A percentile compares a stretch with the other conserved stretches of the same genome.
phyloP scores from a whole-genome alignment of 1,140 invertebrate species.

The Lasioglossum albipes region DNA sequence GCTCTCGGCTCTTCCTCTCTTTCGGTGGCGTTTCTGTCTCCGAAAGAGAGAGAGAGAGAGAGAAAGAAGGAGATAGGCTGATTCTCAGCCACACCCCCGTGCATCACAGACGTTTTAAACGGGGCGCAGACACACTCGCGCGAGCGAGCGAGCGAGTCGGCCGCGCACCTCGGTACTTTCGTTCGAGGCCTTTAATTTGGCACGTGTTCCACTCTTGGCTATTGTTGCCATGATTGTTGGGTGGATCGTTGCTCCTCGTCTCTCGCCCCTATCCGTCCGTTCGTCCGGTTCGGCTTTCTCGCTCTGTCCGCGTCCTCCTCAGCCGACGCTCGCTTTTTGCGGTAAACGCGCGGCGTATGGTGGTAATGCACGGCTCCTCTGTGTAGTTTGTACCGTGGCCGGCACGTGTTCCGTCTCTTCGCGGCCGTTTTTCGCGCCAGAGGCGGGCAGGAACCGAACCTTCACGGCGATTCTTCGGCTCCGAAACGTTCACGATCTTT shows the following conservation, averaged over 20 bases:
- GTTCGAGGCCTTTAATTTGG: conserved; percentile 76
- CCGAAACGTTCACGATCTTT: not conserved
- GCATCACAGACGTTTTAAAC: conserved; percentile 60
- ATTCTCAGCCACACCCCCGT: conserved; percentile 44
- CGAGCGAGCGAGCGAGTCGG: too few species aligned
- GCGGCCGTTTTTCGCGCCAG: conserved; percentile 43
- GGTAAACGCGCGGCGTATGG: conserved; percentile 34
- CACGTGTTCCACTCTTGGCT: conserved; percentile 76
- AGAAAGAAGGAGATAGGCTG: conserved; percentile 8
- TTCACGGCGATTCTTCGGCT: conserved; percentile 7
- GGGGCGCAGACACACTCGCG: conserved; percentile 31
- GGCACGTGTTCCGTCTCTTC: conserved; percentile 51
- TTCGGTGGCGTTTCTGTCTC: conserved; percentile 40
- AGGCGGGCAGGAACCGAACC: conserved; percentile 23
- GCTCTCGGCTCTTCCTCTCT: conserved; percentile 12
- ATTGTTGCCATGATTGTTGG: conserved; percentile 77
- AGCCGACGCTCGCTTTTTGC: conserved; percentile 42
- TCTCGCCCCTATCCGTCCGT: not conserved
- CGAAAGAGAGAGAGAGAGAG: not conserved
- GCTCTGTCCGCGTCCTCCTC: not conserved
- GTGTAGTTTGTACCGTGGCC: not conserved
- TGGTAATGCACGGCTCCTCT: conserved; percentile 44
- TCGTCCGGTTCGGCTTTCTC: not conserved
- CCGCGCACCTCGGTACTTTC: conserved; percentile 50
- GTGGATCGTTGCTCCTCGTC: conserved; percentile 22